Evolutionary conservation across 1,140 invertebrate genomes (phyloP).

Genomic region (Agrypnia vestita): DNA sequence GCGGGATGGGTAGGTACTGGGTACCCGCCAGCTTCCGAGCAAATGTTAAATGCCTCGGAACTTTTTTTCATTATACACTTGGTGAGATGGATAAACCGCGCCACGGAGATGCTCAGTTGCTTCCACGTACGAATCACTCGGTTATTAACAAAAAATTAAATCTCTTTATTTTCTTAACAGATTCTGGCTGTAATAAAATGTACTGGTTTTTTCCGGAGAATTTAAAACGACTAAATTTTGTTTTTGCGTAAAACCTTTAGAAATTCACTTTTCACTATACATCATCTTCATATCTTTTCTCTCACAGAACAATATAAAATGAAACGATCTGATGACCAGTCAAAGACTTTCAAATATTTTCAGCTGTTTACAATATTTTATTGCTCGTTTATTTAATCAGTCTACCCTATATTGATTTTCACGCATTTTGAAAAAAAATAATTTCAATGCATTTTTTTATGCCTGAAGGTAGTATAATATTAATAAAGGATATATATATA

Average conservation of each 20-base stretch:
- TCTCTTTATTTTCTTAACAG: not conserved
- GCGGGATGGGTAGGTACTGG: not conserved
- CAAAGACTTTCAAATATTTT: too few species aligned
- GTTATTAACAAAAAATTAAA: not conserved
- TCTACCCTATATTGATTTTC: too few species aligned
- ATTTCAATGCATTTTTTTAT: too few species aligned
- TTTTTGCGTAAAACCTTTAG: not conserved
- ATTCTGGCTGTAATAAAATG: not conserved
- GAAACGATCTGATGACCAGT: too few species aligned
- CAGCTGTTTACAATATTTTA: too few species aligned
- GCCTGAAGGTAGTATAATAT: too few species aligned
- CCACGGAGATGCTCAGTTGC: not conserved
- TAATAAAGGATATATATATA: too few species aligned
- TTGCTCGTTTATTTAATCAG: too few species aligned
- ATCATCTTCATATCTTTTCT: too few species aligned
- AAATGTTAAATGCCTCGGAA: slow-evolving; percentile 44
- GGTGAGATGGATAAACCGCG: not conserved
- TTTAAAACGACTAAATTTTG: not conserved
- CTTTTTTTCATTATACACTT: slow-evolving; percentile 30
- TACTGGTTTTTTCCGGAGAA: not conserved
- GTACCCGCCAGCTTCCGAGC: slow-evolving; percentile 17
- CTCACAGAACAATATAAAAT: too few species aligned
- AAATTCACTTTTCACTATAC: too few species aligned
- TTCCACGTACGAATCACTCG: not conserved
- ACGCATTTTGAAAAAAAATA: too few species aligned